These are phyloP conservation scores for Karalla daura DNA, from an alignment of 2,797 vertebrate species.

Conservation along the genomic window DNA sequence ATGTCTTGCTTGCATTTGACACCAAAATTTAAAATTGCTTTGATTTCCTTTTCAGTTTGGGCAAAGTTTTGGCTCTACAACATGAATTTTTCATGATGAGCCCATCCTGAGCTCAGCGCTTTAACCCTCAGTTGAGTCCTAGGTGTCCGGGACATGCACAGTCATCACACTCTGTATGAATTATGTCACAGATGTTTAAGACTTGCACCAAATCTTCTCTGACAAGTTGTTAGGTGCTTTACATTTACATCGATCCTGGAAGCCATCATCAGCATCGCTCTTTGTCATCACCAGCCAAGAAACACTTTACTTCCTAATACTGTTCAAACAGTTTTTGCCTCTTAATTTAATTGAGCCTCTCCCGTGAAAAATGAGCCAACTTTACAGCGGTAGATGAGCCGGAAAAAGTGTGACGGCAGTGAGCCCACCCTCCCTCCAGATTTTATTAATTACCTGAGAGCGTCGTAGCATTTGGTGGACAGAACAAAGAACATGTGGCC, in stretches of 20 bases:
- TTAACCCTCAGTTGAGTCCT: neutral
- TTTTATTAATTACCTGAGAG: conserved; percentile 47
- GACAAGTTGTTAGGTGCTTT: neutral
- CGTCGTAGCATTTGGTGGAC: conserved; percentile 12
- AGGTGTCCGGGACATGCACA: neutral
- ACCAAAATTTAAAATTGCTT: neutral
- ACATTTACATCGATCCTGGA: conserved; percentile 24
- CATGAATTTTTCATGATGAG: neutral
- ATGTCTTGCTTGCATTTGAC: too few relatives aligned
- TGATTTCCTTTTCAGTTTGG: neutral
- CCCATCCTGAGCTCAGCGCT: conserved; percentile 13
- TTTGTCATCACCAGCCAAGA: conserved; percentile 2
- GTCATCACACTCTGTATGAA: neutral
- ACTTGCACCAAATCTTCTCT: neutral
- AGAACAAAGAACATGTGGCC: conserved; percentile 26
- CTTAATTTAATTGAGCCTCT: neutral
- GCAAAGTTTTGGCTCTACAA: conserved; percentile 1
- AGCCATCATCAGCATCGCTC: conserved; percentile 8
- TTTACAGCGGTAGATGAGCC: neutral
- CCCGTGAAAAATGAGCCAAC: neutral
- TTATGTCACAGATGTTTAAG: conserved; percentile 6
- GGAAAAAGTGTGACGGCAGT: conserved; percentile 8
- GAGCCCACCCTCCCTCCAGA: neutral
- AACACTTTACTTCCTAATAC: conserved; percentile 13
- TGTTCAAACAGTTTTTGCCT: conserved; percentile 10